A percentile compares a stretch with the other conserved stretches of the same genome.
Evolutionary conservation across 2,888 invertebrate species (phyloP).

Genomic region (Sarcophaga variegata): DNA sequence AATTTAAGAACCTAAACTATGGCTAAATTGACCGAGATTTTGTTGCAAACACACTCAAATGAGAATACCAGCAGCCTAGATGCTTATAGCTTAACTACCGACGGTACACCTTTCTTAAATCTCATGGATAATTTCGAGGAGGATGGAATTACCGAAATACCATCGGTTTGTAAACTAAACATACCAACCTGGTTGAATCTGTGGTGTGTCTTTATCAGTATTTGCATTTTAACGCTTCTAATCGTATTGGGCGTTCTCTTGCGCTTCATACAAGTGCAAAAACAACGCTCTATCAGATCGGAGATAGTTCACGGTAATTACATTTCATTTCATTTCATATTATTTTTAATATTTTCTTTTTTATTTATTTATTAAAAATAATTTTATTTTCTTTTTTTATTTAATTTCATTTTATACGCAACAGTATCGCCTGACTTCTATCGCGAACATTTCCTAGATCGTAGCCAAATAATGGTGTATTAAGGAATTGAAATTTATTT

Average conservation of each 20-base stretch:
- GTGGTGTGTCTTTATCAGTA: slow-evolving; percentile 57
- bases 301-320: slow-evolving; percentile 54
- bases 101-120: slow-evolving; percentile 43
- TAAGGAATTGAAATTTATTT: slow-evolving; percentile 26
- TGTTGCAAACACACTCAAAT: no score
- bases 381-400: neutral
- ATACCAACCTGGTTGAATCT: slow-evolving; percentile 65
- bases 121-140: slow-evolving; percentile 56
- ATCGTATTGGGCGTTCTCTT: slow-evolving; percentile 47
- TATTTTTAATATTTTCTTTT: neutral
- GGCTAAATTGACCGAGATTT: slow-evolving; percentile 12
- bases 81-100: neutral
- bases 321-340: neutral
- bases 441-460: slow-evolving; percentile 65
- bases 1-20: neutral
- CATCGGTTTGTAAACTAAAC: slow-evolving; percentile 46
- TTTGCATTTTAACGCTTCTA: slow-evolving; percentile 53
- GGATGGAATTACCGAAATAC: slow-evolving; percentile 26
- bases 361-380: slow-evolving; percentile 6
- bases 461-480: slow-evolving; percentile 70
- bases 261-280: slow-evolving; percentile 59
- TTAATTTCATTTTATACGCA: neutral
- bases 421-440: slow-evolving; percentile 56
- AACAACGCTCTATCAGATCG: slow-evolving; percentile 50
- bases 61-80: no score